phyloP scores from a whole-genome alignment of 2,888 invertebrate genomes.

The Nomada fabriciana region DNA sequence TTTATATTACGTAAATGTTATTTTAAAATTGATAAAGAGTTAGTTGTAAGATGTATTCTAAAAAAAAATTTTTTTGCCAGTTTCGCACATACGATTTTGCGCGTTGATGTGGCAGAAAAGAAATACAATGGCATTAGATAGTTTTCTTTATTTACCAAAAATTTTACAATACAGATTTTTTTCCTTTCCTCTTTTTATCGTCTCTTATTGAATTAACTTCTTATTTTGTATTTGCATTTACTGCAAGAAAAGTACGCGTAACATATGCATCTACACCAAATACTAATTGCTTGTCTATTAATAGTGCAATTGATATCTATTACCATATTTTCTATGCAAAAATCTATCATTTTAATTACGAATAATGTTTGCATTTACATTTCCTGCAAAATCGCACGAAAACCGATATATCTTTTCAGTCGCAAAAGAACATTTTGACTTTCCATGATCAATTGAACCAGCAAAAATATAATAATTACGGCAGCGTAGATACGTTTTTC shows the following conservation, averaged over 20 bases:
- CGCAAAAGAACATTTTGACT: constrained; percentile 22
- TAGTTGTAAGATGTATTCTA: too few species aligned
- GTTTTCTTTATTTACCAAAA: constrained; percentile 56
- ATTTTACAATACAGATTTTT: constrained; percentile 37
- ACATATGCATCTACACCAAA: constrained; percentile 24
- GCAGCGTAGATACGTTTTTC: constrained; percentile 59
- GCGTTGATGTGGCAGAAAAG: too few species aligned
- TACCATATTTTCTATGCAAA: constrained; percentile 34
- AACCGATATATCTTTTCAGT: constrained; percentile 22
- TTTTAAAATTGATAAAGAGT: too few species aligned
- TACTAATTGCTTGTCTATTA: constrained; percentile 17
- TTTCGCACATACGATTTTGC: too few species aligned
- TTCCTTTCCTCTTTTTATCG: constrained; percentile 1
- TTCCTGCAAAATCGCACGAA: constrained; percentile 11
- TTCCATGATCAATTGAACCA: constrained; percentile 8
- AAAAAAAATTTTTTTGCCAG: too few species aligned
- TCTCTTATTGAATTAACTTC: constrained; percentile 6
- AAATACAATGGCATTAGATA: background rate
- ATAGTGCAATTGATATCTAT: constrained; percentile 33
- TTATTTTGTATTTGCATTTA: constrained; percentile 11
- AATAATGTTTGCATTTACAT: constrained; percentile 46
- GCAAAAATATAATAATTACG: constrained; percentile 48
- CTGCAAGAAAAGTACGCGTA: constrained; percentile 16
- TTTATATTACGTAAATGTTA: too few species aligned
- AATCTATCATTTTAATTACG: constrained; percentile 48